phyloP scores from a whole-genome alignment of 92 coral and sea anemone genomes.

The Actinernus sp. region DNA sequence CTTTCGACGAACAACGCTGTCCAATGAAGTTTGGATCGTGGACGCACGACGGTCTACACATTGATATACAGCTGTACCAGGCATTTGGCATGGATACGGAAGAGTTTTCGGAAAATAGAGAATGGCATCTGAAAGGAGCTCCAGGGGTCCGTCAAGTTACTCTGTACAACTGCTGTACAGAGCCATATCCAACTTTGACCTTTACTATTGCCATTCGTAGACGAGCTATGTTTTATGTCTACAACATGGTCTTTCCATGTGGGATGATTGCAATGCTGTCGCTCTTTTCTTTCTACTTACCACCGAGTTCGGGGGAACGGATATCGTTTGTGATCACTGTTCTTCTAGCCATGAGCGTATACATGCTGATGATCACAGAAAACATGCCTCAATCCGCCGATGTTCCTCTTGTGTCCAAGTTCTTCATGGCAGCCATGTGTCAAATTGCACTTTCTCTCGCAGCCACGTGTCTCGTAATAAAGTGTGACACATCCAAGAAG shows the following conservation, averaged over 20 bases:
- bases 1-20: constrained; percentile 74
- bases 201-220: constrained; percentile 48
- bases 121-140: constrained; percentile 58
- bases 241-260: constrained; percentile 55
- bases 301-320: constrained; percentile 70
- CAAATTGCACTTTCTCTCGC: constrained; percentile 63
- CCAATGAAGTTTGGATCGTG: constrained; percentile 76
- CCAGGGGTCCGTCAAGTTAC: constrained; percentile 24
- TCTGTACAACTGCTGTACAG: constrained; percentile 55
- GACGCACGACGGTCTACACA: constrained; percentile 50
- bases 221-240: constrained; percentile 57
- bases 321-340: constrained; percentile 70
- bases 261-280: constrained; percentile 58
- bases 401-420: constrained; percentile 66
- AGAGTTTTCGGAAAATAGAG: constrained; percentile 38
- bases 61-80: constrained; percentile 43
- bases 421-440: constrained; percentile 59
- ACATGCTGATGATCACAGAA: constrained; percentile 58
- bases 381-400: constrained; percentile 76
- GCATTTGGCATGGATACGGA: constrained; percentile 31
- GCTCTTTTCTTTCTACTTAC: constrained; percentile 61
- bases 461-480: constrained; percentile 64
- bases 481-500: constrained; percentile 37
- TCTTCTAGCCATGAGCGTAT: constrained; percentile 61
- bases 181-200: constrained; percentile 47